Evolutionary conservation across 2,888 invertebrate species (phyloP), one percentile per base, ranked within the genome.

Genomic region (Thecophora atra): DNA sequence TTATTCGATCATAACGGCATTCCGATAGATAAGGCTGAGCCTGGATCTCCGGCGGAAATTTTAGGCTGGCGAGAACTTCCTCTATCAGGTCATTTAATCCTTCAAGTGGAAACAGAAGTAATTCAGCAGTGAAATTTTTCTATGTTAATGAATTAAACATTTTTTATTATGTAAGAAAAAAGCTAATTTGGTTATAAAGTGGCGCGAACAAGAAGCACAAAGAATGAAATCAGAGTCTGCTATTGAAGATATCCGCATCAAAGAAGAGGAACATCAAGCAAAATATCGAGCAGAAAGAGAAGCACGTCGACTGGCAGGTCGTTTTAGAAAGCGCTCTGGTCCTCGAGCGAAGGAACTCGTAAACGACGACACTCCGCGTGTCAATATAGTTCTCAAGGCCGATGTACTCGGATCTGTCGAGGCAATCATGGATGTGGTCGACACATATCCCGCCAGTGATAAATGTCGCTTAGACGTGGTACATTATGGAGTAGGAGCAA

Each of bases 371-470:
- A 84, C 87, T 4, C 89, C 89, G 0, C 86, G 85, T 74, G 83
- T 93, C 70, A 90, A 89, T 78, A 86, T 93, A 11, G 83, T 94
- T 4, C 81, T 94, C 5, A 92, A 93, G 89, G 94, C 94, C 26
- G 99, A 99, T 87, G 98, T 99, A 2, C 94, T 96, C 85, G 99
- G 99, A 0, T 97, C 97, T 0, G 91, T 98, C 58, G 99, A 99
- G 85, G 98, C 99, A 0, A 94, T 99, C 76, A 86, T 98, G 75
- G 95, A 98, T 84, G 93, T 96, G 13, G 84, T 99, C 70, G 94
- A 94, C 77, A 94, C 96, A 0, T 99, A 98, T 81, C 89, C 93
- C 77, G 90, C 89, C n/a, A 88, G 90, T 68, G 88, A 90, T 3
- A 86, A 86, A 7, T 98, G 97, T 79, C 89, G 90, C 62, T 88